A percentile compares a stretch with the other conserved stretches of the same genome.
Evolutionary conservation across 2,797 vertebrate species (phyloP).

Genomic region (Nothura maculosa): DNA sequence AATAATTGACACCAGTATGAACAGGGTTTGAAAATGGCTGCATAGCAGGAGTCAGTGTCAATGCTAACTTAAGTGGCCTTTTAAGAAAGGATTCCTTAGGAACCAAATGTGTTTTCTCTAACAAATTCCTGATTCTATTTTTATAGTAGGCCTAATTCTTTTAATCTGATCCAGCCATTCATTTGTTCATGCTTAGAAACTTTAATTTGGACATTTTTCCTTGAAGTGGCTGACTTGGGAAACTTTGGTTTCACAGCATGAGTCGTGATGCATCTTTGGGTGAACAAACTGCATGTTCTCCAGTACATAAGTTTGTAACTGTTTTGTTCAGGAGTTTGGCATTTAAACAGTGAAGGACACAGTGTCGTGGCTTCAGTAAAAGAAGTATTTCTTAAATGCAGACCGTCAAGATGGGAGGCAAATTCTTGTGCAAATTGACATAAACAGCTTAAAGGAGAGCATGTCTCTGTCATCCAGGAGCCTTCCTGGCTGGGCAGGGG

Average conservation of each 20-base stretch:
- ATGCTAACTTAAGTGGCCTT: conserved; percentile 18
- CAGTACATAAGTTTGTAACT: not conserved
- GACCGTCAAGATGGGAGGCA: not conserved
- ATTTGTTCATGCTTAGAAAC: not conserved
- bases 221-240: not conserved
- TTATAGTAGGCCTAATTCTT: conserved; percentile 35
- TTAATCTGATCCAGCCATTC: not conserved
- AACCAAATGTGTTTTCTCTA: conserved; percentile 44
- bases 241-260: not conserved
- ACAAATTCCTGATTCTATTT: conserved; percentile 17
- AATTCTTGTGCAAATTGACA: not conserved
- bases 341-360: not conserved
- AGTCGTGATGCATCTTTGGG: not conserved
- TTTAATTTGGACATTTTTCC: conserved; percentile 7
- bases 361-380: not conserved
- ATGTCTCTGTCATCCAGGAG: not conserved
- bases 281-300: not conserved
- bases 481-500: not conserved
- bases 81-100: conserved; percentile 6
- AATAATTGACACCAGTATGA: fast-evolving
- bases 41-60: fast-evolving
- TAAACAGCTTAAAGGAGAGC: not conserved
- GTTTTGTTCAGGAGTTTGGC: not conserved
- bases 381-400: not conserved
- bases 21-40: not conserved